Base-by-base conservation (phyloP, 2,113 vertebrate genomes). In the Pseudolaguvia tuberculata region DNA sequence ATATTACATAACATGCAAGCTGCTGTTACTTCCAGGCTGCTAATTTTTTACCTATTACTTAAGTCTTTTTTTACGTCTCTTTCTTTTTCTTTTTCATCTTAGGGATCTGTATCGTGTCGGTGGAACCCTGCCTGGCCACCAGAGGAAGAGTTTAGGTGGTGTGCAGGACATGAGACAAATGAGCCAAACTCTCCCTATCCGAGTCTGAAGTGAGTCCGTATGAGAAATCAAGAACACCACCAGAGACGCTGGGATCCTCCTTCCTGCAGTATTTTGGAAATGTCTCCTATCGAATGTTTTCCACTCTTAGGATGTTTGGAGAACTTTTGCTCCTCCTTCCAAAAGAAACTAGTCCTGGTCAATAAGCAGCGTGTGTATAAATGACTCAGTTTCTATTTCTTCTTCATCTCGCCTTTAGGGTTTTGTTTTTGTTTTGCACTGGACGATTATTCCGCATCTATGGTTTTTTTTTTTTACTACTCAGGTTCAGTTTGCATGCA, bases 401-500 rank as follows among this genome's bases (percentile, higher is more conserved):
- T 52, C 20, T 62, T 31, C 67, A 72, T 51, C 70, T 63, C 74
- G 20, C 66, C 13, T 67, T 69, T 56, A 42, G 39, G 39, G 39
- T 42, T 74, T 73, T 39, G 27, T 69, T 68, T 55, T 29, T 66
- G 55, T 42, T 45, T 47, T 65, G 61, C 63, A 66, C 63, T 50
- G 42, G 45, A 66, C 63, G 21, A 27, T 20, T 27, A 18, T 48
- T 48, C 10, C 63, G 23, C 63, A 66, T 25, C 47, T n/a, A 29
- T 27, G 15, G 12, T 29, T 55, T 51, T 62, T 42, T 21, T 57
- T 80, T 84, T 80, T 78, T 82, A 79, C 79, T 89, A 76, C 90
- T 91, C 90, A 90, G 90, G 89, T 90, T 91, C 85, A 88, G 88
- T 91, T 91, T 91, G 90, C 90, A 91, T 91, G 90, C 85, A 83